Evolutionary conservation across 2,113 vertebrate species (phyloP), one percentile per base, ranked within the genome.

Genomic region (Datnioides undecimradiatus): DNA sequence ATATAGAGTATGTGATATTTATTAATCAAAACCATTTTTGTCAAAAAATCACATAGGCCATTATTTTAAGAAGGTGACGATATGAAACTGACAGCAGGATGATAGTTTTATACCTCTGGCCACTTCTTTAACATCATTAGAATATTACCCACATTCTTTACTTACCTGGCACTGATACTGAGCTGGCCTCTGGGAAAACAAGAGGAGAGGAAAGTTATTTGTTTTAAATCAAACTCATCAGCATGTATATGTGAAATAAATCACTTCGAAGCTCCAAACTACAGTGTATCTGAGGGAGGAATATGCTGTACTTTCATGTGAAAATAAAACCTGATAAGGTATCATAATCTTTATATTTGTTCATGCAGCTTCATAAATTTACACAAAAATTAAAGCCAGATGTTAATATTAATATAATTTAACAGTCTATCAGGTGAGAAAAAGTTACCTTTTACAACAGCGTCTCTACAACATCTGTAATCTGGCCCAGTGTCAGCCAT

Each of bases 141-240:
- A 13, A 21, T 38, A 43, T 19, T 23, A 49, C 11, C 27, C 17
- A 3, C 19, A 46, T 13, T 68, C 14, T 52, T 16, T 8, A 91
- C 95, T 95, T 83, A 97, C 96, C 97, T 62, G 97, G 96, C 63
- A 96, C 91, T 34, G 96, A 90, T 55, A 95, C 95, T 41, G 95
- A 96, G 83, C 93, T 97, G 88, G 95, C 95, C 84, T 97, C 97
- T 98, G 87, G 74, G 76, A 93, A 93, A 82, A 86, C 43, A 88
- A 80, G 79, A 81, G 70, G 0, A 91, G 41, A 75, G 12, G 79
- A 34, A 33, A 40, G n/a, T 46, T 1, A 58, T 45, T 51, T 31
- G 0, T 41, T 38, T n/a, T 23, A 0, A 27, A 36, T 13, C 1
- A 5, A 45, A 48, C 1, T 36, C 10, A 27, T 57, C n/a, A 55